Evolutionary conservation across 2,797 vertebrate genomes (phyloP).

Genomic region (Potorous gilbertii): DNA sequence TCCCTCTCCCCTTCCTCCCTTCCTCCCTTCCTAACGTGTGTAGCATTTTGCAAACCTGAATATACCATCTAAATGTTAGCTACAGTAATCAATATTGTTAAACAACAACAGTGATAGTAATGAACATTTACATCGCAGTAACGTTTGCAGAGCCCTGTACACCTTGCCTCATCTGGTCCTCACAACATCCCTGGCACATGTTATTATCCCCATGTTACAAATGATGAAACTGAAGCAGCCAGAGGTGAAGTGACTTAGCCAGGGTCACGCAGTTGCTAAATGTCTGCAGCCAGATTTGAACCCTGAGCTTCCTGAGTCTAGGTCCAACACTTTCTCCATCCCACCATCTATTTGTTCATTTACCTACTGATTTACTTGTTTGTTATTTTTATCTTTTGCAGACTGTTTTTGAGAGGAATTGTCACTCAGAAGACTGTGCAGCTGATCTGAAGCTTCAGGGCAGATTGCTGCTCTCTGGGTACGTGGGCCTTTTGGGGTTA

Average conservation of each 20-base stretch:
- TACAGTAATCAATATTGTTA: no score
- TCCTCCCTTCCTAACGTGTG: no score
- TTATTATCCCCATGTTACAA: not conserved
- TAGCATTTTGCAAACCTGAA: no score
- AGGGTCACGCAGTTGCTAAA: not conserved
- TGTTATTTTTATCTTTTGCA: conserved; percentile 77
- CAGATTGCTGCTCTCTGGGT: conserved; percentile 94
- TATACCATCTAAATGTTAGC: no score
- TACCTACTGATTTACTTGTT: not conserved
- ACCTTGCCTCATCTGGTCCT: not conserved
- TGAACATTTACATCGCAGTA: not conserved
- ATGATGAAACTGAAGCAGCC: no score
- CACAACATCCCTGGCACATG: no score
- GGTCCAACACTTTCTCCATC: not conserved
- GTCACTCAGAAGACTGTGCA: conserved; percentile 96
- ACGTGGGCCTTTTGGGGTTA: conserved; percentile 59
- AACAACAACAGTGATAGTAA: not conserved
- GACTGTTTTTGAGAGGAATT: conserved; percentile 99
- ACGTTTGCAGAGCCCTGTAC: not conserved
- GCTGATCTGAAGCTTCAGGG: conserved; percentile 95
- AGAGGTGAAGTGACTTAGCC: not conserved
- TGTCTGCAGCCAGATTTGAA: not conserved
- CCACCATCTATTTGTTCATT: not conserved
- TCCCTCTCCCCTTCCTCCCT: no score
- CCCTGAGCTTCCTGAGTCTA: not conserved